Conservation (phyloP, 2,888 invertebrate genomes). For the Xestoiulus laeticollis region DNA sequence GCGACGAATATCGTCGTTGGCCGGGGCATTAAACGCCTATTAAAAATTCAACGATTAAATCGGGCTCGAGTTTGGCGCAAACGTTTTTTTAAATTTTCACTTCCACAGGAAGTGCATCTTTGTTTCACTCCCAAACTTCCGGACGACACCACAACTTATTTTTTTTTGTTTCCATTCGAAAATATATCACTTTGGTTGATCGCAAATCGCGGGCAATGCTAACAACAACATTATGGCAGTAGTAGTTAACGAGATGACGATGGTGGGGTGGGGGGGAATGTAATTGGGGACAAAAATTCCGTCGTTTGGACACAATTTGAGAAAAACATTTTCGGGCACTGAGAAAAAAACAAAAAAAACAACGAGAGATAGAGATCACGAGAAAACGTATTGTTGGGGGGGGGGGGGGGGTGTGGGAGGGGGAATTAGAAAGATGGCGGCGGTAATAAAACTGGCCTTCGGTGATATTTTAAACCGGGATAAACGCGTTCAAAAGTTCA, state of each 20-base stretch:
- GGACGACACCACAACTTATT: too few species aligned
- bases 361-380: neutral
- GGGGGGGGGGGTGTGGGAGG: neutral
- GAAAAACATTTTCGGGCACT: neutral
- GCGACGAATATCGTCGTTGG: neutral
- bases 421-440: neutral
- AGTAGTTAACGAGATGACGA: conserved; percentile 11
- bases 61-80: neutral
- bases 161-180: neutral
- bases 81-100: neutral
- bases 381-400: neutral
- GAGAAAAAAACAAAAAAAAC: neutral
- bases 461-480: neutral
- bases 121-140: too few species aligned
- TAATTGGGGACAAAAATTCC: neutral
- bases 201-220: neutral
- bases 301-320: too few species aligned
- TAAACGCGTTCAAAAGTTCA: conserved; percentile 34
- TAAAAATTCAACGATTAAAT: neutral
- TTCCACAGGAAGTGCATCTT: neutral
- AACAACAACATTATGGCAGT: neutral
- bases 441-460: conserved; percentile 3
- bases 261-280: neutral
- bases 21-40: neutral
- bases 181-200: conserved; percentile 40